A percentile compares a stretch with the other conserved stretches of the same genome.
Evolutionary conservation across 2,888 invertebrate genomes (phyloP).

Genomic region (Tubiluchus corallicola): DNA sequence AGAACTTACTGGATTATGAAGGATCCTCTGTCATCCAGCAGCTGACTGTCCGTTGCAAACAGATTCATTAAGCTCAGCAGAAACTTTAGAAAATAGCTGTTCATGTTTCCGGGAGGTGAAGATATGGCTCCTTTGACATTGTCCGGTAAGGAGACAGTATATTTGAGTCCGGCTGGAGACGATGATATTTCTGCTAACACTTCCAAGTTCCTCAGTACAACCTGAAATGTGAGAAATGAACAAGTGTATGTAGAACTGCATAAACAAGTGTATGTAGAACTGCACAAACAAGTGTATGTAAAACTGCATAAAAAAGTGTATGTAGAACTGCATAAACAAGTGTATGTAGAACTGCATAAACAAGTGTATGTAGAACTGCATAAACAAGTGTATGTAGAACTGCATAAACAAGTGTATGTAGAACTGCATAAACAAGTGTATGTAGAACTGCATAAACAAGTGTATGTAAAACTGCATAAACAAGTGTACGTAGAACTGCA

Average conservation of each 20-base stretch:
- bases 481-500: too few relatives aligned
- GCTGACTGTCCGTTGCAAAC: conserved; percentile 61
- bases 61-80: conserved; percentile 61
- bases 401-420: too few relatives aligned
- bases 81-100: conserved; percentile 58
- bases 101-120: conserved; percentile 17
- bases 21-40: conserved; percentile 76
- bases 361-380: too few relatives aligned
- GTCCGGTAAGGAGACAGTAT: conserved; percentile 10
- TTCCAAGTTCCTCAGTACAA: conserved; percentile 76
- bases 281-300: neutral
- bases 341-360: too few relatives aligned
- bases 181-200: conserved; percentile 54
- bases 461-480: too few relatives aligned
- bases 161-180: conserved; percentile 20
- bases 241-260: conserved; percentile 8
- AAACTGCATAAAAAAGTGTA: too few relatives aligned
- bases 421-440: too few relatives aligned
- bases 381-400: too few relatives aligned
- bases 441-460: too few relatives aligned
- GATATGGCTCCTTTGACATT: conserved; percentile 12
- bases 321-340: too few relatives aligned
- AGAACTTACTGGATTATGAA: conserved; percentile 78
- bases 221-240: conserved; percentile 28
- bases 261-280: conserved; percentile 2